Evolutionary conservation across 2,113 vertebrate species (phyloP).

Genomic region (Isichthys henryi): DNA sequence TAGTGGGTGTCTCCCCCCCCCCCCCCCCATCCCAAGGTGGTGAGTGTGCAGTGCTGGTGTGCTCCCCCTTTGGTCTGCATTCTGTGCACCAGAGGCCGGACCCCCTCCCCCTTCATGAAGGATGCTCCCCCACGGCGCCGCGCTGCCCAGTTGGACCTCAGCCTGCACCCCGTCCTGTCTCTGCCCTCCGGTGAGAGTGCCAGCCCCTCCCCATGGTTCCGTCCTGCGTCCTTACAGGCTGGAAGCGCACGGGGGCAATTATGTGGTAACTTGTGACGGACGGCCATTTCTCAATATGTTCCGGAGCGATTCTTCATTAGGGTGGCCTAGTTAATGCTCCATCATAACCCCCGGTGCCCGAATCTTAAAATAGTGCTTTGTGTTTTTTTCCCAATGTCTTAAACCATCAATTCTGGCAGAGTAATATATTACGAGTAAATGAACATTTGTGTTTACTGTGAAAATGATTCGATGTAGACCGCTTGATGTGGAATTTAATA

Average conservation of each 20-base stretch:
- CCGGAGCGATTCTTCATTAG: not conserved
- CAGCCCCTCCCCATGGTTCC: not conserved
- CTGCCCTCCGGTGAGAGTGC: conserved; percentile 40
- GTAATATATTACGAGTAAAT: not conserved
- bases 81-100: conserved; percentile 10
- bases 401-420: not conserved
- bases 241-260: not conserved
- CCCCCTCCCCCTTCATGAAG: conserved; percentile 13
- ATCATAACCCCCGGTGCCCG: not conserved
- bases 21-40: not conserved
- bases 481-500: not conserved
- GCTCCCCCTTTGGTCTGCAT: not conserved
- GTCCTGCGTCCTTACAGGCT: not conserved
- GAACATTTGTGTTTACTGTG: not conserved
- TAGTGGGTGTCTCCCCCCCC: not conserved
- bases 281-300: not conserved
- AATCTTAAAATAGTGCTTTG: not conserved
- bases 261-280: not conserved
- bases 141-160: conserved; percentile 34
- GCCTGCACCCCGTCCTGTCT: conserved; percentile 48
- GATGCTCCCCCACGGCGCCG: conserved; percentile 28
- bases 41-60: not conserved
- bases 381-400: not conserved
- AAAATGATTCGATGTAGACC: not conserved
- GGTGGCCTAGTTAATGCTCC: not conserved